Evolutionary conservation across 2,888 invertebrate genomes (phyloP).

Genomic region (Deilephila elpenor): DNA sequence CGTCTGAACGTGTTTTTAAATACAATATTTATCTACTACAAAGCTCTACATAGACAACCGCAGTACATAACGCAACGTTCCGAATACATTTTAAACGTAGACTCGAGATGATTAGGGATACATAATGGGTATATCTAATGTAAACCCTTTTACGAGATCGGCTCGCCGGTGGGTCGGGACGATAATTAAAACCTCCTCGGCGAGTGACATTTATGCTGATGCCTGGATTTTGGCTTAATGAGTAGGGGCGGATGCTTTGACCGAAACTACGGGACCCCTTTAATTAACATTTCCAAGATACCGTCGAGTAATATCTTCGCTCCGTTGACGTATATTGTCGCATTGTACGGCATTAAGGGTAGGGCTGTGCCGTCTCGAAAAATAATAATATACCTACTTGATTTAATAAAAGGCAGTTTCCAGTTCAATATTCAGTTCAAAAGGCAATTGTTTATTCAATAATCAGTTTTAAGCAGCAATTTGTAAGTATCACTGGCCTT

Average conservation of each 20-base stretch:
- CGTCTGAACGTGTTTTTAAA: too few species aligned
- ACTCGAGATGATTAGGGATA: conserved; percentile 29
- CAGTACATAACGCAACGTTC: background rate
- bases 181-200: conserved; percentile 77
- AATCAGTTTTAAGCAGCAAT: background rate
- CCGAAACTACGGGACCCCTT: conserved; percentile 50
- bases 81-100: conserved; percentile 24
- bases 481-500: too few species aligned
- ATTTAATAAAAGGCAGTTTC: background rate
- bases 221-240: conserved; percentile 69
- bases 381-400: background rate
- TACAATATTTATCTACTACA: too few species aligned
- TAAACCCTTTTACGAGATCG: conserved; percentile 33
- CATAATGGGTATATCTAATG: conserved; percentile 30
- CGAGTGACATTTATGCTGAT: conserved; percentile 80
- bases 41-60: background rate
- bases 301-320: conserved; percentile 36
- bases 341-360: conserved; percentile 18
- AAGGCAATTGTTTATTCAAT: background rate
- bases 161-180: conserved; percentile 66
- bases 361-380: background rate
- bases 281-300: conserved; percentile 67
- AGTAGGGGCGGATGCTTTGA: conserved; percentile 70
- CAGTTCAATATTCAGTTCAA: background rate
- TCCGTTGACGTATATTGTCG: conserved; percentile 22